Evolutionary conservation across 2,888 invertebrate species (phyloP).

Genomic region (Automeris io): DNA sequence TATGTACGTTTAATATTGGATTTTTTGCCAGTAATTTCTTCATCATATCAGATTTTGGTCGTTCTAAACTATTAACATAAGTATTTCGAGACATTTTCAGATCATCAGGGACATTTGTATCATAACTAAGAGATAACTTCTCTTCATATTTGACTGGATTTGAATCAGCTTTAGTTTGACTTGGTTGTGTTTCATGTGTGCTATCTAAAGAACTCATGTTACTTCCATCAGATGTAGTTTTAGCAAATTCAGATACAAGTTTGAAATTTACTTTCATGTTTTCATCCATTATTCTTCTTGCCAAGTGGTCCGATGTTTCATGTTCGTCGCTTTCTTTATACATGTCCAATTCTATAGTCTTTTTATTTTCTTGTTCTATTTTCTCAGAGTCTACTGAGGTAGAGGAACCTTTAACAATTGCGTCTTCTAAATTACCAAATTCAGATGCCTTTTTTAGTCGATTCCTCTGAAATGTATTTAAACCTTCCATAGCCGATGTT

Average conservation of each 20-base stretch:
- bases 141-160: slow-evolving; percentile 57
- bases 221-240: slow-evolving; percentile 67
- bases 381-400: slow-evolving; percentile 66
- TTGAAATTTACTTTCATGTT: slow-evolving; percentile 69
- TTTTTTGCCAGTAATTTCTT: slow-evolving; percentile 75
- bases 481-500: slow-evolving; percentile 78
- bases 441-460: slow-evolving; percentile 85
- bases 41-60: slow-evolving; percentile 79
- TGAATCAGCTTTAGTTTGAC: slow-evolving; percentile 31
- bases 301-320: slow-evolving; percentile 66
- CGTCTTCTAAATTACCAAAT: slow-evolving; percentile 86
- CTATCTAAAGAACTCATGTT: slow-evolving; percentile 61
- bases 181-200: slow-evolving; percentile 42
- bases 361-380: slow-evolving; percentile 36
- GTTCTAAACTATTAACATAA: slow-evolving; percentile 77
- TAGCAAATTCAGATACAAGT: slow-evolving; percentile 67
- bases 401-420: slow-evolving; percentile 78
- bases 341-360: slow-evolving; percentile 37
- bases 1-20: slow-evolving; percentile 65
- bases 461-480: slow-evolving; percentile 81
- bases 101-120: slow-evolving; percentile 80
- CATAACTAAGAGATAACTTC: slow-evolving; percentile 64
- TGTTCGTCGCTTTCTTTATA: slow-evolving; percentile 45
- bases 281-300: slow-evolving; percentile 67
- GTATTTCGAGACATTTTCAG: slow-evolving; percentile 79